Evolutionary conservation across 2,888 invertebrate species (phyloP), one percentile per base, ranked within the genome.

Genomic region (Ferdinandea cuprea): DNA sequence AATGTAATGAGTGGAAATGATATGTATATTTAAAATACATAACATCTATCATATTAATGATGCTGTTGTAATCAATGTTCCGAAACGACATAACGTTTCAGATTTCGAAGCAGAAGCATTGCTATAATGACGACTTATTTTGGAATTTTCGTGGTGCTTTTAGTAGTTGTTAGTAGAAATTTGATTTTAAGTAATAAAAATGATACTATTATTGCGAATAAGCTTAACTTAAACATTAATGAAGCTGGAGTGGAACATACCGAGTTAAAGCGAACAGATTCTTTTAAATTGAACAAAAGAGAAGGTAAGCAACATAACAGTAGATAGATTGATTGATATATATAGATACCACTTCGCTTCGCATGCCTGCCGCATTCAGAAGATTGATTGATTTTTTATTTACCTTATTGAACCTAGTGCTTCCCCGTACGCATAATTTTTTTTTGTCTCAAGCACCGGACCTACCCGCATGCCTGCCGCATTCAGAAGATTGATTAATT

Each of bases 161-260:
- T 76, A 56, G 52, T 80, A 71, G 74, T 80, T 46, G 30, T 77
- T 71, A 81, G 77, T 59, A 59, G 77, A 52, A 50, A 81, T 81
- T 66, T 72, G 66, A 69, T 72, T 25, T 58, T 54, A 15, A 61
- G 76, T 61, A 66, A 35, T 21, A 72, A 72, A 50, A 77, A 65
- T 35, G 69, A 74, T 32, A 52, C 46, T 42, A 32, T 40, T 32
- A 13, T 28, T 15, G 35, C 11, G 65, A 48, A 77, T 17, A 69
- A 77, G 35, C 32, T 42, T 5, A 52, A 21, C 13, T n/a, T 48
- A 17, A 28, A 32, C 28, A 66, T 50, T 15, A 71, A 11, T 44
- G 58, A 46, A 9, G 77, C 66, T 15, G 65, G 59, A 9, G 6
- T 30, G 21, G 58, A 81, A 48, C 28, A 50, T 8, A 4, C 7